Evolutionary conservation across 2,113 vertebrate species (phyloP).

Genomic region (Regulus satrapa): DNA sequence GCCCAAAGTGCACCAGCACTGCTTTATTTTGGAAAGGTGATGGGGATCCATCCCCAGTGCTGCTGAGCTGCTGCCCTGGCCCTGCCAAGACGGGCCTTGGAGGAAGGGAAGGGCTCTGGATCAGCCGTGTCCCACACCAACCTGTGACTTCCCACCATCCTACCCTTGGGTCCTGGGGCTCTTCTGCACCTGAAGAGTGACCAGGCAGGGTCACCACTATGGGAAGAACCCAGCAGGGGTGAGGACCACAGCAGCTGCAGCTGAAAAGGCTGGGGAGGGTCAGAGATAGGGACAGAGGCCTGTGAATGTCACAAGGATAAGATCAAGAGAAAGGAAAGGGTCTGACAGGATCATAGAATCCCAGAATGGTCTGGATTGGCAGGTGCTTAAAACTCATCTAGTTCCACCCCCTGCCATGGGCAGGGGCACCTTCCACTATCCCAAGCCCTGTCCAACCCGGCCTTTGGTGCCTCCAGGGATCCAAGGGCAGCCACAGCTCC

Average conservation of each 20-base stretch:
- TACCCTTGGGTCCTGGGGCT: not conserved
- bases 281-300: not conserved
- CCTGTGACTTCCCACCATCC: not conserved
- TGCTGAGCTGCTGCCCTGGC: not conserved
- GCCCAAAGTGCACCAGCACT: fast-evolving
- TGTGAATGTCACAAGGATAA: fast-evolving
- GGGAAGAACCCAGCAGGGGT: not conserved
- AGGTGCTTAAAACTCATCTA: not conserved
- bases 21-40: not conserved
- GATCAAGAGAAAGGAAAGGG: not conserved
- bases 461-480: not conserved
- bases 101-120: not conserved
- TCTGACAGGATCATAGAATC: not conserved
- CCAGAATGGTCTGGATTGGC: not conserved
- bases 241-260: not conserved
- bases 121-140: not conserved
- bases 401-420: too few relatives aligned
- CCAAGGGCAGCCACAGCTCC: not conserved
- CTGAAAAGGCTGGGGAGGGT: not conserved
- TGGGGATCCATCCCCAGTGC: not conserved
- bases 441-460: not conserved
- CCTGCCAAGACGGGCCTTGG: fast-evolving
- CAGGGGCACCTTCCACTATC: not conserved
- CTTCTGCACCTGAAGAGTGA: not conserved
- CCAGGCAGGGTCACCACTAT: fast-evolving